Evolutionary conservation across 2,797 vertebrate species (phyloP).

Genomic region (Coreius guichenoti): DNA sequence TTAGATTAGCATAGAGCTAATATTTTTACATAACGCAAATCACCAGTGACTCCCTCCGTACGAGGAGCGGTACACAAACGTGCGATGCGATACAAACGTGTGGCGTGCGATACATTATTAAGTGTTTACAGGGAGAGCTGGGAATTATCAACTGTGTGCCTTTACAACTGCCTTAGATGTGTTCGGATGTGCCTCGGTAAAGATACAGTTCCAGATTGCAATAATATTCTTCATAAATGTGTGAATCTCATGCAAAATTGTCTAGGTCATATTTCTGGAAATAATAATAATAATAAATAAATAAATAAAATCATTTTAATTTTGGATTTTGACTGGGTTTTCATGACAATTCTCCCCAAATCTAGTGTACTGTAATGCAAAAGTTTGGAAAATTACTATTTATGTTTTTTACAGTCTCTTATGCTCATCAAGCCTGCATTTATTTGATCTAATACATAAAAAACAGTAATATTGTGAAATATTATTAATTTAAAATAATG

Average conservation of each 20-base stretch:
- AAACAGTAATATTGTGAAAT: too few relatives aligned
- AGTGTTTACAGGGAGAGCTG: conserved; percentile 48
- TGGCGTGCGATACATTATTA: conserved; percentile 53
- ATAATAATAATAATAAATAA: not conserved
- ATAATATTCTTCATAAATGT: not conserved
- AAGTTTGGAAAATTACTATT: not conserved
- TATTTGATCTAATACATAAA: too few relatives aligned
- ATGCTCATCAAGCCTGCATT: too few relatives aligned
- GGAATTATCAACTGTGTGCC: not conserved
- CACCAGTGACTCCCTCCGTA: not conserved
- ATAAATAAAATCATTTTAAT: not conserved
- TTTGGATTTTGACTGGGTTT: not conserved
- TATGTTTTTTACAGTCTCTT: too few relatives aligned
- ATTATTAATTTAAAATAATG: too few relatives aligned
- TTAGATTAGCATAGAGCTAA: conserved; percentile 1
- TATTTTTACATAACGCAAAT: conserved; percentile 39
- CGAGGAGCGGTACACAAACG: not conserved
- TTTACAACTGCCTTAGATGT: conserved; percentile 44
- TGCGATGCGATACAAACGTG: not conserved
- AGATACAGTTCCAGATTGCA: conserved; percentile 62
- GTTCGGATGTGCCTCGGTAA: not conserved
- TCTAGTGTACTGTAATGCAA: not conserved
- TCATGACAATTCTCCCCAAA: not conserved
- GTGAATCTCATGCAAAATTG: not conserved
- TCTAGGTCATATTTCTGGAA: not conserved